A percentile compares a stretch with the other conserved stretches of the same genome.
Evolutionary conservation across 2,888 invertebrate species (phyloP).

Genomic region (Allygus modestus): DNA sequence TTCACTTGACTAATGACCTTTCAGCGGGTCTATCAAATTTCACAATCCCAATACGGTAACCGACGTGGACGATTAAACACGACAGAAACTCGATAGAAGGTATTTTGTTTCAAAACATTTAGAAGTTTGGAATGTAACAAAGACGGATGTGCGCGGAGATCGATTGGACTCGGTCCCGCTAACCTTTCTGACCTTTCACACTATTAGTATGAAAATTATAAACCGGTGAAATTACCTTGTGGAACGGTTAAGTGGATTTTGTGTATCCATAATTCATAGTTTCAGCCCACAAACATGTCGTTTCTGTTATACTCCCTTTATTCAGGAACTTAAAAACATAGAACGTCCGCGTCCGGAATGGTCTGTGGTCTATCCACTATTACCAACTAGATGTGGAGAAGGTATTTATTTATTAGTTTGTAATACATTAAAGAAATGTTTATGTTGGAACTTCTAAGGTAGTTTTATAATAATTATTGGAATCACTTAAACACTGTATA

Average conservation of each 20-base stretch:
- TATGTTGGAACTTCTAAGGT: no score
- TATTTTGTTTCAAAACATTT: not conserved
- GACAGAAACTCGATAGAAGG: not conserved
- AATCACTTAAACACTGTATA: no score
- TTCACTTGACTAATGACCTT: conserved; percentile 2
- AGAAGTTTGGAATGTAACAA: not conserved
- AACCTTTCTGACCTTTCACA: conserved; percentile 24
- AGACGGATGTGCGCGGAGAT: no score
- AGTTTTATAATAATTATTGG: no score
- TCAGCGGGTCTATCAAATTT: not conserved
- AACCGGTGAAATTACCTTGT: not conserved
- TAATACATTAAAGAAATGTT: no score
- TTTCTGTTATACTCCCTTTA: no score
- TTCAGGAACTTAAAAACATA: no score
- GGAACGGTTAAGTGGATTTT: not conserved
- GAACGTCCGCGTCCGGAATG: no score
- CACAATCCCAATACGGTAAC: not conserved
- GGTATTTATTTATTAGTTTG: no score
- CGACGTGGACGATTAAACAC: not conserved
- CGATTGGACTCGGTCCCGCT: not conserved
- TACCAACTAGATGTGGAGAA: no score
- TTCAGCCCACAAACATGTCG: not conserved
- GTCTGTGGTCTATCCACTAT: no score
- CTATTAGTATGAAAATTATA: conserved; percentile 25
- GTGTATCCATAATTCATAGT: conserved; percentile 11